phyloP scores from a whole-genome alignment of 64 coral and sea anemone genomes.

The Actinia tenebrosa region DNA sequence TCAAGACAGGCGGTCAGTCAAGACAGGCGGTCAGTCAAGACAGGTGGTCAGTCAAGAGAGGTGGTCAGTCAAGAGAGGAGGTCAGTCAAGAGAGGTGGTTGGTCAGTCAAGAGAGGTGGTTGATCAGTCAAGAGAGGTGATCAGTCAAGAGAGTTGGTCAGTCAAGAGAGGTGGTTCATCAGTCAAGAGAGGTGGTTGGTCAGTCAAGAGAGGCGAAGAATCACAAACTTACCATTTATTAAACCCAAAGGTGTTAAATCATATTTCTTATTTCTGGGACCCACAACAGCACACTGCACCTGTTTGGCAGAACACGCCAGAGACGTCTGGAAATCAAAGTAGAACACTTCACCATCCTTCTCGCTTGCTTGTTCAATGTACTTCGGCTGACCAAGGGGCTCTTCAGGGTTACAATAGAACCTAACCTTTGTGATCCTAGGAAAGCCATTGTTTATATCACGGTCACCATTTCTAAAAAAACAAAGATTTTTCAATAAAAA shows the following conservation, averaged over 20 bases:
- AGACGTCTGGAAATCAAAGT: slow-evolving; percentile 82
- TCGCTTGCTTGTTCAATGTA: slow-evolving; percentile 34
- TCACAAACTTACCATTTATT: slow-evolving; percentile 28
- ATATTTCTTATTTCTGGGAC: slow-evolving; percentile 31
- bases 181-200: not conserved
- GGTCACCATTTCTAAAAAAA: slow-evolving; percentile 49
- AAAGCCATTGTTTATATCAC: slow-evolving; percentile 23
- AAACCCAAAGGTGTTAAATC: slow-evolving; percentile 74
- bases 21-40: not conserved
- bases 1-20: not conserved
- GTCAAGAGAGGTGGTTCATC: not conserved
- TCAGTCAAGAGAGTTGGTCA: not conserved
- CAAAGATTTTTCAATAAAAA: not conserved
- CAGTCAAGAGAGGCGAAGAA: not conserved
- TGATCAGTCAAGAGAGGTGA: not conserved
- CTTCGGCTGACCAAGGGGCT: slow-evolving; percentile 51
- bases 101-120: not conserved
- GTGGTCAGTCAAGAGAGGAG: not conserved
- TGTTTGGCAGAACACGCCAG: slow-evolving; percentile 64
- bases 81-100: not conserved
- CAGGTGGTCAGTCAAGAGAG: not conserved
- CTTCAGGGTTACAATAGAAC: slow-evolving; percentile 70
- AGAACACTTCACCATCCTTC: slow-evolving; percentile 47
- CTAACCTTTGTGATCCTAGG: slow-evolving; percentile 55
- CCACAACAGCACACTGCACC: slow-evolving; percentile 61